Evolutionary conservation across 1,140 invertebrate genomes (phyloP), one percentile per base, ranked within the genome.

Genomic region (Pseudomyrmex flavicornis): DNA sequence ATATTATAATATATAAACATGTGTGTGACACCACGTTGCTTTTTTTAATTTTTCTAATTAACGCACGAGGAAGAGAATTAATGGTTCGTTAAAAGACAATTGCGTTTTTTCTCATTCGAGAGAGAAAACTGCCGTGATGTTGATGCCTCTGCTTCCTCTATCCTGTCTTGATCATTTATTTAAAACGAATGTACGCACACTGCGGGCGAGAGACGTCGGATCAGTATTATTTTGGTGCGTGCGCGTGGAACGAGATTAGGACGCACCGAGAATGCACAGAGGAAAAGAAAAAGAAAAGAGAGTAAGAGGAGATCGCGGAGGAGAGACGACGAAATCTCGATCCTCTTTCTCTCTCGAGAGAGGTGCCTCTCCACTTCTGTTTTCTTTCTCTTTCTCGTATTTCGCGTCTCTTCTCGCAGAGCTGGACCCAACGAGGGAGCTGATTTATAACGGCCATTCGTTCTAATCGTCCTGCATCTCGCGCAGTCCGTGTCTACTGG

Each of bases 401-500:
- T 70, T 72, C 66, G 58, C 87, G 75, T 52, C 85, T 73, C 58
- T 35, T 35, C 63, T 79, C 26, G 56, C 82, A 77, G 26, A 56
- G 80, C 72, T 66, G 65, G 46, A 65, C 82, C 90, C 91, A 93
- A 92, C 91, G 88, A 93, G 90, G 92, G 88, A 75, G 72, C 92
- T 94, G 93, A 94, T 94, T 94, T 94, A 94, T 94, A 86, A 87
- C 84, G 86, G 91, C 92, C 93, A 94, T 94, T 93, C 93, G 93
- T 94, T 94, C 93, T 94, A 94, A 94, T 94, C 94, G 93, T 93
- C 92, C 89, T 91, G 91, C 88, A 93, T 93, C 93, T 93, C 92
- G 87, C 92, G 88, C 85, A 86, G 90, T 90, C 91, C 72, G 76
- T 35, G 35, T 80, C 66, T 61, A 80, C 76, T 46, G 75, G 8